These are phyloP conservation scores for Corythornis vintsioides DNA, from an alignment of 2,113 vertebrate genomes.

Conservation along the genomic window DNA sequence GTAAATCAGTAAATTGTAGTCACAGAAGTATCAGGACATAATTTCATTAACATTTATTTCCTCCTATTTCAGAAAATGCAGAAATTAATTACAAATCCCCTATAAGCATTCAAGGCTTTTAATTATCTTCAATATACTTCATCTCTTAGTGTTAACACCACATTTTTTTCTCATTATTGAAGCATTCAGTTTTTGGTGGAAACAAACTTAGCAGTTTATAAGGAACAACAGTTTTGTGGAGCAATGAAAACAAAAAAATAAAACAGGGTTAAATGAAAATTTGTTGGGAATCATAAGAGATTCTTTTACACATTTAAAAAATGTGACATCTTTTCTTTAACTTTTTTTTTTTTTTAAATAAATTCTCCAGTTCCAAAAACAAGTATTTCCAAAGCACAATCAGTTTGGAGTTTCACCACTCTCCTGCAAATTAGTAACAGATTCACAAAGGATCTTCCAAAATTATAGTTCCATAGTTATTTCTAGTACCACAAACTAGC, in stretches of 20 bases:
- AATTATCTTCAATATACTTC: not conserved
- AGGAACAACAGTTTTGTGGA: not conserved
- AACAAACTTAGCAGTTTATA: not conserved
- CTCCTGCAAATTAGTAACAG: not conserved
- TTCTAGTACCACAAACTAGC: not conserved
- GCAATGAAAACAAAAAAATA: not conserved
- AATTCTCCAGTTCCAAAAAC: not conserved
- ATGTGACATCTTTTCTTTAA: not conserved
- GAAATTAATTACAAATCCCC: not conserved
- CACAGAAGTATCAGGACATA: not conserved
- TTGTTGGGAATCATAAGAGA: not conserved
- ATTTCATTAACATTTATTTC: not conserved
- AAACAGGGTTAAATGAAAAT: not conserved
- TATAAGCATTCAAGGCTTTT: not conserved
- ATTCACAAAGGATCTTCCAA: not conserved
- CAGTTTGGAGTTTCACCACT: not conserved
- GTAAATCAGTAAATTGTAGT: not conserved
- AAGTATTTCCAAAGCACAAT: not conserved
- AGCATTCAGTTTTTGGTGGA: not conserved
- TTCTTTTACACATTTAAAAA: not conserved
- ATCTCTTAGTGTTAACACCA: not conserved
- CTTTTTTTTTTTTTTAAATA: not conserved
- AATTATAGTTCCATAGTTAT: not conserved
- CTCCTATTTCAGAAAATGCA: not conserved
- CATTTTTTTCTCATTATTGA: not conserved